Evolutionary conservation across 2,113 vertebrate species (phyloP).

Genomic region (Connochaetes taurinus): DNA sequence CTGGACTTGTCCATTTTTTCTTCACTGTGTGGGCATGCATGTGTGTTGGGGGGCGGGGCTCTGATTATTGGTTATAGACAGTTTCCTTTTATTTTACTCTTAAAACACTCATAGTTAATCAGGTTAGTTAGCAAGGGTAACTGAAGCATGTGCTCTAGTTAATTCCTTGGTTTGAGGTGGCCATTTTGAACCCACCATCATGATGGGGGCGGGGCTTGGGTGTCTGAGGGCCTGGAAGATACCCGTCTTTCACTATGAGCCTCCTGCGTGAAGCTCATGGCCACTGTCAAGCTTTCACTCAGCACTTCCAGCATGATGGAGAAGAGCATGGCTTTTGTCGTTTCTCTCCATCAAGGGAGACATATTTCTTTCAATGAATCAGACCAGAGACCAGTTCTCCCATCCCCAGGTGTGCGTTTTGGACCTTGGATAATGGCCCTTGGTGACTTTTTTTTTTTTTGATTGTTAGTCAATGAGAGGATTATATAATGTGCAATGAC

Average conservation of each 20-base stretch:
- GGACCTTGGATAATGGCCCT: slow-evolving; percentile 1
- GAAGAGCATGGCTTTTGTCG: neutral
- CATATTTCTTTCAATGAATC: neutral
- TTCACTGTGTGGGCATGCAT: neutral
- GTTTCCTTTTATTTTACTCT: neutral
- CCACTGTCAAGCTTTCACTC: neutral
- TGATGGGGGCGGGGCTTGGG: neutral
- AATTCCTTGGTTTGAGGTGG: neutral
- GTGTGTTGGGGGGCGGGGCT: neutral
- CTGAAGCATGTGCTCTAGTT: neutral
- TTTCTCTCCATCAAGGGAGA: neutral
- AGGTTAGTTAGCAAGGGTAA: neutral
- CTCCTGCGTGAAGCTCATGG: neutral
- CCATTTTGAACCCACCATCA: neutral
- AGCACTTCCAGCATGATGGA: neutral
- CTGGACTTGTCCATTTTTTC: neutral
- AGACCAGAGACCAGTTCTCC: neutral
- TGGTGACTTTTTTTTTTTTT: neutral
- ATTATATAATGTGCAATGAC: neutral
- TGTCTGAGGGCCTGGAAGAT: neutral
- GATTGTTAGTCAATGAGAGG: neutral
- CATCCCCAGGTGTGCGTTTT: neutral
- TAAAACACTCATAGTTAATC: neutral
- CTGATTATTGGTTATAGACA: neutral
- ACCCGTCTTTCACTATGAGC: neutral